A percentile compares a stretch with the other conserved stretches of the same genome.
These are phyloP conservation scores for Choloepus didactylus DNA, from an alignment of 2,797 vertebrate species.

Conservation along the genomic window DNA sequence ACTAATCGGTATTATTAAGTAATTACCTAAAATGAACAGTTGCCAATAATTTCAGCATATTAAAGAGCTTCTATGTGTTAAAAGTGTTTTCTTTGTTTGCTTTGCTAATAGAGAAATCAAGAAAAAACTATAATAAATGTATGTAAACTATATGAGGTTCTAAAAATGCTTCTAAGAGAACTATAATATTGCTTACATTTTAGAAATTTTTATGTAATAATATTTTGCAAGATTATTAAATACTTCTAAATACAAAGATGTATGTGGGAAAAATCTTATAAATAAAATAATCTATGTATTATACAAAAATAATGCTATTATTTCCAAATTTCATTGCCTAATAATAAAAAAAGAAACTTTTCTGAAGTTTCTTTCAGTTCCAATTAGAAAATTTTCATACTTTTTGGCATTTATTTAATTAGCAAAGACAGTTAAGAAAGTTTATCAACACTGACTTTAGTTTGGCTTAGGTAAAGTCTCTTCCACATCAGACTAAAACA, in stretches of 20 bases:
- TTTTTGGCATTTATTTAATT: constrained; percentile 45
- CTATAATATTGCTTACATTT: neutral
- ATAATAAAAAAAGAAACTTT: neutral
- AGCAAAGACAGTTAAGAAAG: constrained; percentile 34
- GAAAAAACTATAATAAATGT: neutral
- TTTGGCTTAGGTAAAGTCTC: constrained; percentile 25
- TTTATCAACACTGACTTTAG: constrained; percentile 52
- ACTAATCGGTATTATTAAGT: neutral
- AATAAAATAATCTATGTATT: neutral
- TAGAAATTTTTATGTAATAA: neutral
- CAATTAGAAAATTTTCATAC: constrained; percentile 13
- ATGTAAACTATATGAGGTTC: neutral
- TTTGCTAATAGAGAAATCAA: neutral
- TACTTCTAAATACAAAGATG: neutral
- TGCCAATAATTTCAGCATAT: neutral
- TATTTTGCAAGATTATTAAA: neutral
- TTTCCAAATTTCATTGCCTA: neutral
- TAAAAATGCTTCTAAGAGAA: neutral
- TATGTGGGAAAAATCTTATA: neutral
- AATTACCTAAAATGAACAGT: neutral
- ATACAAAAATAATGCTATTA: neutral
- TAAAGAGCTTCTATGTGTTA: neutral
- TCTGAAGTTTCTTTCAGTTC: neutral
- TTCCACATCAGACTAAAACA: constrained; percentile 25
- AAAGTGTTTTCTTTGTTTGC: neutral